Evolutionary conservation across 2,888 invertebrate genomes (phyloP), one percentile per base, ranked within the genome.

Genomic region (Chymomyza fuscimana): DNA sequence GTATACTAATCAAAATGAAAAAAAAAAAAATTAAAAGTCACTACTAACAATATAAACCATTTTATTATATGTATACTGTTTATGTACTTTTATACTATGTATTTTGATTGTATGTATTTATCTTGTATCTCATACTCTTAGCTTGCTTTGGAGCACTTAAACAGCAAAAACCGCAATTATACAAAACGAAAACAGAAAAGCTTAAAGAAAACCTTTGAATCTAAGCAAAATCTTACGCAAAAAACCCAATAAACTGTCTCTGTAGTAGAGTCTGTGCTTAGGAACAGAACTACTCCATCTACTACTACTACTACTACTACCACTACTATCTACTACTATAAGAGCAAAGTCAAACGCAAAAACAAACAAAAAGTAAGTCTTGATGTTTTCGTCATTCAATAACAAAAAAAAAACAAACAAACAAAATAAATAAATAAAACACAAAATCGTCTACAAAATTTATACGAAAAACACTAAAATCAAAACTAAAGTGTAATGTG

Each of bases 81-180:
- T 69, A 69, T 74, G 68, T 79, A 82, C 65, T 79, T 69, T 76
- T 86, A 80, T 80, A 86, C 82, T 86, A 79, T 78, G 87, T 84
- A 84, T 81, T 89, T 87, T 88, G 80, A 89, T 81, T 89, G 80
- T 90, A 85, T 89, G 80, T 90, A 85, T 84, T 76, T 87, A 89
- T 91, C 88, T 89, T 91, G 88, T 90, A 90, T 91, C 88, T 91
- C 91, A 90, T 91, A 91, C 88, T 87, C 88, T 90, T 91, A 91
- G 91, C 91, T 91, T 91, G 92, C 91, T 91, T 91, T 91, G 91
- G 92, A 91, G 91, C 92, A 91, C 92, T 89, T 85, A 90, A 89
- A 88, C 89, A 86, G 82, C 89, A 88, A 83, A 82, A 81, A 86
- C 65, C 81, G 76, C 72, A 69, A 67, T 62, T 65, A 74, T 74